These are phyloP conservation scores for Hirundo rustica DNA, from an alignment of 2,797 vertebrate genomes.

Conservation along the genomic window DNA sequence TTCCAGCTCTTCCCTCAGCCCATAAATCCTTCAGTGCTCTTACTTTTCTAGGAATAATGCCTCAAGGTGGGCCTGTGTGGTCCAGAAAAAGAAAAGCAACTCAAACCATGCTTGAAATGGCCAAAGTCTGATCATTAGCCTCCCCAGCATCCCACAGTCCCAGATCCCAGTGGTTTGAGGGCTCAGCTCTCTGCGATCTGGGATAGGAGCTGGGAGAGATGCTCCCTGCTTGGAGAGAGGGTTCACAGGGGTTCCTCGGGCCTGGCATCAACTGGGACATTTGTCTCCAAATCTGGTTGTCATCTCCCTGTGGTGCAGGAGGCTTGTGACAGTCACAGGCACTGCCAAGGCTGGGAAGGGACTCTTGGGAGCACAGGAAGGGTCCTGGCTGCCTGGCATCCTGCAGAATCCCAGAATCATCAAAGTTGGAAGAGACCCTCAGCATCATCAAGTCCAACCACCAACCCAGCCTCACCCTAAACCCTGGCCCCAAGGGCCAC, in stretches of 20 bases:
- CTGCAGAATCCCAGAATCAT: neutral
- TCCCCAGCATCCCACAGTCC: neutral
- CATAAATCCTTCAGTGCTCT: neutral
- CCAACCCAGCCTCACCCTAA: neutral
- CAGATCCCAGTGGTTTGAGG: neutral
- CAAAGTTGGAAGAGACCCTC: neutral
- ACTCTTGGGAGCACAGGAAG: neutral
- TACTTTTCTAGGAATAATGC: neutral
- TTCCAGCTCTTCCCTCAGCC: neutral
- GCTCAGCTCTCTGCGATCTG: neutral
- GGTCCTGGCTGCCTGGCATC: neutral
- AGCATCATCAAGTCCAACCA: neutral
- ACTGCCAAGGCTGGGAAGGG: neutral
- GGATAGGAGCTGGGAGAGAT: too few species aligned
- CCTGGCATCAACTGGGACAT: neutral
- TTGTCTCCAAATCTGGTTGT: neutral
- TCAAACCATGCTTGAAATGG: neutral
- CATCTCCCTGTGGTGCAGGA: neutral
- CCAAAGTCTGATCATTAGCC: neutral
- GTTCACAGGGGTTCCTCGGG: neutral
- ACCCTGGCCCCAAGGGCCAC: neutral
- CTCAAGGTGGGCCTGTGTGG: constrained; percentile 19
- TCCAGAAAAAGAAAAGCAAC: neutral
- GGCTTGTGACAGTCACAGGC: neutral
- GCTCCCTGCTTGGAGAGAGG: too few species aligned